Conservation (phyloP, 2,888 invertebrate genomes). For the Helleia helle region DNA sequence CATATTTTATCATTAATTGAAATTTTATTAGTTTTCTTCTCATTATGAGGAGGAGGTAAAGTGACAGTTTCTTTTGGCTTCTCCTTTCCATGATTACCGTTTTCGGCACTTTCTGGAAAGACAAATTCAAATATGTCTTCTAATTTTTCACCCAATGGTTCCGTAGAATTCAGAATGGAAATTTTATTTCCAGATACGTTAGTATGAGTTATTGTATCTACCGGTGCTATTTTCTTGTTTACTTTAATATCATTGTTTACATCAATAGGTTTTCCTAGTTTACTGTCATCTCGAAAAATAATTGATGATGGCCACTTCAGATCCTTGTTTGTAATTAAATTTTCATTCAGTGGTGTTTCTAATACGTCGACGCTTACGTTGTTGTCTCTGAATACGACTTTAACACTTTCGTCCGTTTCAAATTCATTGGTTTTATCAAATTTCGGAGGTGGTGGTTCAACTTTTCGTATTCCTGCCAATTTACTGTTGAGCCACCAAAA, state of each 20-base stretch:
- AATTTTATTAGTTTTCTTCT: constrained; percentile 14
- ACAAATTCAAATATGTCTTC: constrained; percentile 34
- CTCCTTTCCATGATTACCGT: constrained; percentile 2
- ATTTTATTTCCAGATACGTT: constrained; percentile 7
- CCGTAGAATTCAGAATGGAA: not conserved
- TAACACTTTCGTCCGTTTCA: constrained; percentile 51
- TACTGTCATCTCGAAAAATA: constrained; percentile 13
- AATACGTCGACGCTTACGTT: constrained; percentile 5
- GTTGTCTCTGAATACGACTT: constrained; percentile 42
- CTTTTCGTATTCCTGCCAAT: constrained; percentile 32
- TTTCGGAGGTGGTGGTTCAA: constrained; percentile 32
- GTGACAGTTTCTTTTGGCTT: not conserved
- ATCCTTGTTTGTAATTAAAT: not conserved
- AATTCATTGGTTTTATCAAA: constrained; percentile 45
- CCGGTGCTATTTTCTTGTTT: constrained; percentile 11
- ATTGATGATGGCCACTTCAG: constrained; percentile 3
- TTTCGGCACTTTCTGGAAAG: constrained; percentile 29
- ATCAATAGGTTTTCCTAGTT: constrained; percentile 10
- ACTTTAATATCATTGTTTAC: constrained; percentile 8
- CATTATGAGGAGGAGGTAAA: not conserved
- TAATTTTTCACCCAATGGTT: constrained; percentile 13
- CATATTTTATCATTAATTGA: constrained; percentile 21
- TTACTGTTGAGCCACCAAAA: constrained; percentile 61
- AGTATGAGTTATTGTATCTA: too few relatives aligned
- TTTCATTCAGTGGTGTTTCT: not conserved